Percentiles rank a stretch among this genome's conserved stretches.
phyloP scores from a whole-genome alignment of 2,113 vertebrate genomes.

The Stigmatopora argus region DNA sequence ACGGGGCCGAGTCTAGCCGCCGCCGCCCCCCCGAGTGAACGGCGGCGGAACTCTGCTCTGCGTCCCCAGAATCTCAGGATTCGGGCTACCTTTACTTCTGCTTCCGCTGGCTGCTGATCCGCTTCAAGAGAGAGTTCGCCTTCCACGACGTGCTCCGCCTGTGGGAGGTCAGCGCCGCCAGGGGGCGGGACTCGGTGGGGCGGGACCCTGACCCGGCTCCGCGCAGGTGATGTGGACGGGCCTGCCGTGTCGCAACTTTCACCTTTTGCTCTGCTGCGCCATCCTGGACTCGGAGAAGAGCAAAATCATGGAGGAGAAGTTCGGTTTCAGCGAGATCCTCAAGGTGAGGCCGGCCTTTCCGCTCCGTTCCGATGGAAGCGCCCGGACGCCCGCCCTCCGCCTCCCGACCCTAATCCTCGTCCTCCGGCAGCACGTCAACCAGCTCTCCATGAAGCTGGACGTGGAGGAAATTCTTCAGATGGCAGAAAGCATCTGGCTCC shows the following conservation, averaged over 20 bases:
- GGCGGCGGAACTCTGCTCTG: background rate
- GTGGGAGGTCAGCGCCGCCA: constrained; percentile 82
- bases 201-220: no score
- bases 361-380: no score
- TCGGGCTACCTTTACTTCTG: constrained; percentile 97
- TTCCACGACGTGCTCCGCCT: constrained; percentile 93
- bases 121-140: constrained; percentile 94
- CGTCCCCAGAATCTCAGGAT: constrained; percentile 85
- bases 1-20: no score
- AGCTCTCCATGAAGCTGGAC: constrained; percentile 94
- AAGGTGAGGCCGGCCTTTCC: constrained; percentile 70
- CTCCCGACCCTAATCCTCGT: no score
- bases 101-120: constrained; percentile 96
- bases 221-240: constrained; percentile 90
- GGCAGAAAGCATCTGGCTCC: constrained; percentile 86
- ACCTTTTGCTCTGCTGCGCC: constrained; percentile 92
- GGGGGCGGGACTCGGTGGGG: no score
- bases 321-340: constrained; percentile 93
- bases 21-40: no score
- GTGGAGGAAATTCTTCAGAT: constrained; percentile 86
- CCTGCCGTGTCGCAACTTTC: constrained; percentile 92
- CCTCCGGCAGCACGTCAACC: constrained; percentile 85
- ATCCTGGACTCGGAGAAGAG: constrained; percentile 94
- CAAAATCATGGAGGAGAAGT: constrained; percentile 93
- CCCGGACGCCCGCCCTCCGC: no score